phyloP scores from a whole-genome alignment of 2,888 invertebrate genomes.

The Xestia c-nigrum region DNA sequence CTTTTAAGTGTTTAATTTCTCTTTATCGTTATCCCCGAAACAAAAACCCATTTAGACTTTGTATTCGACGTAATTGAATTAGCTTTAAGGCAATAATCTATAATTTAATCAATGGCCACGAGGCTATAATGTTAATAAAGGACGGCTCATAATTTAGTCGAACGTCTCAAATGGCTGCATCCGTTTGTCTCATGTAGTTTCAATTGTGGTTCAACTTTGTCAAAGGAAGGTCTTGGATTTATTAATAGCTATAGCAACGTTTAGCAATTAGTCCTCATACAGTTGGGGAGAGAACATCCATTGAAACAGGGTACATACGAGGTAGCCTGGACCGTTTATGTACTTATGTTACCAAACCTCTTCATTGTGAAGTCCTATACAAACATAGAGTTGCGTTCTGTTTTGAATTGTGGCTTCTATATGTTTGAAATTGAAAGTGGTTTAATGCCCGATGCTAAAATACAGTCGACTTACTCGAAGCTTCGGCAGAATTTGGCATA shows the following conservation, averaged over 20 bases:
- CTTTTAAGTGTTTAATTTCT: constrained; percentile 53
- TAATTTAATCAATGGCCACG: constrained; percentile 47
- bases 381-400: constrained; percentile 49
- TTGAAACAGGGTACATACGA: constrained; percentile 47
- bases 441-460: constrained; percentile 25
- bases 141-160: constrained; percentile 81
- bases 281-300: constrained; percentile 54
- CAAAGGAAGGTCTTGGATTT: constrained; percentile 67
- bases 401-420: constrained; percentile 42
- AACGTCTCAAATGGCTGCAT: constrained; percentile 85
- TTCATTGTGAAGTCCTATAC: constrained; percentile 58
- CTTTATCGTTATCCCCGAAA: constrained; percentile 22
- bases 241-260: constrained; percentile 65
- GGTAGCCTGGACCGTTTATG: constrained; percentile 48
- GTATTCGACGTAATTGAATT: constrained; percentile 27
- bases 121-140: constrained; percentile 51
- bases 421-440: constrained; percentile 38
- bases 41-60: constrained; percentile 37
- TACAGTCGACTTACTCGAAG: constrained; percentile 16
- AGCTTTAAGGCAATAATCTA: constrained; percentile 35
- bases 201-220: constrained; percentile 75
- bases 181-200: constrained; percentile 81
- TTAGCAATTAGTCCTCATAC: constrained; percentile 64
- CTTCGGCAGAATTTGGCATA: constrained; percentile 14
- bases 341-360: constrained; percentile 54